Conservation (phyloP, 2,888 invertebrate genomes). For the Saturnia japonica region DNA sequence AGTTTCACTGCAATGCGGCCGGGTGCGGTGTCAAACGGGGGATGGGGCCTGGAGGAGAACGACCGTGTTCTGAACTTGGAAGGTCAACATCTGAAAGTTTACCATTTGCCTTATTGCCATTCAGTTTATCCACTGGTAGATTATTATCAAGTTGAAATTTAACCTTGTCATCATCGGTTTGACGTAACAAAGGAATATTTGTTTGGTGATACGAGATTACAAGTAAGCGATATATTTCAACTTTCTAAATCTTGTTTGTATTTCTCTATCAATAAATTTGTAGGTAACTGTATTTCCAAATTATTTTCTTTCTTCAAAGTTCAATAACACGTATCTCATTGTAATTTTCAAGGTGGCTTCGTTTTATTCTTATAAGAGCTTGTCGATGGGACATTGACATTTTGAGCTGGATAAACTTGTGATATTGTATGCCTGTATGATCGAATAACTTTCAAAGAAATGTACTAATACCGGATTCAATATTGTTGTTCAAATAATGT, state of each 20-base stretch:
- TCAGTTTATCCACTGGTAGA: constrained; percentile 46
- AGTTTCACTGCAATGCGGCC: constrained; percentile 75
- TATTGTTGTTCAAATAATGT: background rate
- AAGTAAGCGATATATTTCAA: constrained; percentile 9
- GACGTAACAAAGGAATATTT: background rate
- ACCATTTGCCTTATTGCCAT: constrained; percentile 57
- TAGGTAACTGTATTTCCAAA: constrained; percentile 25
- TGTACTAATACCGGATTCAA: background rate
- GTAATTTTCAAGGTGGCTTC: constrained; percentile 25
- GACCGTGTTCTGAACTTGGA: constrained; percentile 66
- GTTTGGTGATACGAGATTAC: background rate
- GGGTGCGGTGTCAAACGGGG: constrained; percentile 46
- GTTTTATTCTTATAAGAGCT: constrained; percentile 28
- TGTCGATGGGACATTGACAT: constrained; percentile 21
- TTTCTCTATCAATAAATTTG: constrained; percentile 7
- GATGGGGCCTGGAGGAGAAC: constrained; percentile 42
- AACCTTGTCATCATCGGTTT: constrained; percentile 9
- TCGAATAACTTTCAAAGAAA: background rate
- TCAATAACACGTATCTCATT: constrained; percentile 33
- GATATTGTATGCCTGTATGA: background rate
- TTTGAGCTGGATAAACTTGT: background rate
- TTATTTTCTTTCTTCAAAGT: constrained; percentile 29
- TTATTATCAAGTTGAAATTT: constrained; percentile 20
- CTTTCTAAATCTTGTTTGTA: constrained; percentile 18
- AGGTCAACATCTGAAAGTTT: constrained; percentile 70